Conservation (phyloP, 2,888 invertebrate species). For the Caenorhabditis imperialis region DNA sequence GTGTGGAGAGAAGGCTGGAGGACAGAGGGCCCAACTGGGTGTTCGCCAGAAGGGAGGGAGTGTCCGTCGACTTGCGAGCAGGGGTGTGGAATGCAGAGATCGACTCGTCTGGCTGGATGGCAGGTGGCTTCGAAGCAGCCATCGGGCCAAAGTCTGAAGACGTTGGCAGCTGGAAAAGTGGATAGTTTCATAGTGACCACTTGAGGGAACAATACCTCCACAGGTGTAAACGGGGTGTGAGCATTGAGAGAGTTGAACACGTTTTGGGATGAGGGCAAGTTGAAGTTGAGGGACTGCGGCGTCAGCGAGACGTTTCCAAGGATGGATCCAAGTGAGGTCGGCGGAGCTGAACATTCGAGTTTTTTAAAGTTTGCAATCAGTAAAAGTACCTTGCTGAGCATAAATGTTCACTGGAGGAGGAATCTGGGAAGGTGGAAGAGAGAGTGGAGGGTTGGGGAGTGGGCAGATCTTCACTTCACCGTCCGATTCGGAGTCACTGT, state of each 20-base stretch:
- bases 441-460: constrained; percentile 33
- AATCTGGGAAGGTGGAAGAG: constrained; percentile 14
- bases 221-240: constrained; percentile 48
- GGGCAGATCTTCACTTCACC: constrained; percentile 41
- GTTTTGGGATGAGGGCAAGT: constrained; percentile 18
- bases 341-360: constrained; percentile 9
- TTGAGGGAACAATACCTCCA: constrained; percentile 28
- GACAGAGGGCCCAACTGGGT: constrained; percentile 37
- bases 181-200: not conserved
- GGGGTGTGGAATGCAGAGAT: constrained; percentile 42
- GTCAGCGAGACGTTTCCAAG: constrained; percentile 27
- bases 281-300: constrained; percentile 23
- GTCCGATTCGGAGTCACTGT: constrained; percentile 52
- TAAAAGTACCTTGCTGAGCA: constrained; percentile 24
- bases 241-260: constrained; percentile 29
- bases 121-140: constrained; percentile 53
- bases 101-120: constrained; percentile 20
- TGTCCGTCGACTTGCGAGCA: constrained; percentile 8
- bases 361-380: not conserved
- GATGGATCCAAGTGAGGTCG: constrained; percentile 23
- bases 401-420: constrained; percentile 48
- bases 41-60: constrained; percentile 16
- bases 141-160: constrained; percentile 55
- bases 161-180: constrained; percentile 24
- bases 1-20: constrained; percentile 49